Conservation (phyloP, 2,113 vertebrate genomes). For the Myotis brandtii region DNA sequence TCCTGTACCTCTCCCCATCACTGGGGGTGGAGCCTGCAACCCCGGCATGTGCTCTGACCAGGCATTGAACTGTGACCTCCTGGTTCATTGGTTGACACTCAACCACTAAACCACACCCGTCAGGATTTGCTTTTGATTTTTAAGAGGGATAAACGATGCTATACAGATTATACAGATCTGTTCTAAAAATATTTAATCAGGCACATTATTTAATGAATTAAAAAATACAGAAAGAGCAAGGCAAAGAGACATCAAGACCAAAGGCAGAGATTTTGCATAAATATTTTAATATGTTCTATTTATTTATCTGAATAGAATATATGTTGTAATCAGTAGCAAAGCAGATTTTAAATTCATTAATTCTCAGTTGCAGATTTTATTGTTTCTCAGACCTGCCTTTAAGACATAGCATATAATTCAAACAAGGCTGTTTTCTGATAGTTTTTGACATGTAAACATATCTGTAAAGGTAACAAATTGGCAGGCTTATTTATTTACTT, state of each 20-base stretch:
- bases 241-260: background rate
- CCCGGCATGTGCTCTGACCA: too few relatives aligned
- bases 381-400: background rate
- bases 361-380: background rate
- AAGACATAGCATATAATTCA: background rate
- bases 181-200: slow-evolving; percentile 44
- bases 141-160: background rate
- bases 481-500: slow-evolving; percentile 5
- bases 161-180: background rate
- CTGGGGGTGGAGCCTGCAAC: too few relatives aligned
- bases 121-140: background rate
- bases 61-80: too few relatives aligned
- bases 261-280: slow-evolving; percentile 30
- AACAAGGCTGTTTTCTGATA: background rate
- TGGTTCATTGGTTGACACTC: too few relatives aligned
- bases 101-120: too few relatives aligned
- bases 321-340: background rate
- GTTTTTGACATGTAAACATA: slow-evolving; percentile 24
- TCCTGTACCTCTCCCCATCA: too few relatives aligned
- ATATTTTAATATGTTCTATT: slow-evolving; percentile 3
- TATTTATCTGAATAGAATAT: slow-evolving; percentile 16
- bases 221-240: background rate
- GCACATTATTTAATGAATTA: slow-evolving; percentile 21
- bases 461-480: background rate
- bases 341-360: slow-evolving; percentile 37